phyloP scores from a whole-genome alignment of 2,113 vertebrate species.

The Vulpes vulpes region DNA sequence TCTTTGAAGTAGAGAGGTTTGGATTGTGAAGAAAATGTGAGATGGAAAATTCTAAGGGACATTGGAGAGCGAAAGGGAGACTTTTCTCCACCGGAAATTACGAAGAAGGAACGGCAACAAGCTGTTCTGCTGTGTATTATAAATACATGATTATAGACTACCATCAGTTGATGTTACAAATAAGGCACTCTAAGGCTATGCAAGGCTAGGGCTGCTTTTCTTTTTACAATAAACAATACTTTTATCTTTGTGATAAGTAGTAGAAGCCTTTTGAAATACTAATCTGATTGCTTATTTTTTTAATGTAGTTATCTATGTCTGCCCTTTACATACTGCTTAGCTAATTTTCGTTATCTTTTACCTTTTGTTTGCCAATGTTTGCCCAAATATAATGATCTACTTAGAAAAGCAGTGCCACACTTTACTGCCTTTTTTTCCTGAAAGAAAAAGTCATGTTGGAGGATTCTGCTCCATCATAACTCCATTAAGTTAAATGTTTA shows the following conservation, averaged over 20 bases:
- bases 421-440: conserved; percentile 10
- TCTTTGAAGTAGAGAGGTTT: conserved; percentile 35
- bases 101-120: neutral
- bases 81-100: neutral
- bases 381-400: neutral
- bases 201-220: neutral
- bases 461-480: neutral
- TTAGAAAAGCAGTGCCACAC: conserved; percentile 35
- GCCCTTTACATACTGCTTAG: neutral
- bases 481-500: conserved; percentile 43
- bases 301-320: neutral
- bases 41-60: neutral
- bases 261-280: conserved; percentile 23
- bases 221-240: conserved; percentile 14
- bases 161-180: neutral
- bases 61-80: neutral
- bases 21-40: conserved; percentile 6
- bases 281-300: conserved; percentile 29
- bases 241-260: conserved; percentile 63
- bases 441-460: conserved; percentile 3
- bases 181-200: neutral
- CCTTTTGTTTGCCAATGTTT: conserved; percentile 9
- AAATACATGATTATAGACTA: neutral
- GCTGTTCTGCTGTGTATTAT: neutral
- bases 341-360: conserved; percentile 58